Base-by-base conservation (phyloP, 2,797 vertebrate genomes). In the Acipenser transmontanus region DNA sequence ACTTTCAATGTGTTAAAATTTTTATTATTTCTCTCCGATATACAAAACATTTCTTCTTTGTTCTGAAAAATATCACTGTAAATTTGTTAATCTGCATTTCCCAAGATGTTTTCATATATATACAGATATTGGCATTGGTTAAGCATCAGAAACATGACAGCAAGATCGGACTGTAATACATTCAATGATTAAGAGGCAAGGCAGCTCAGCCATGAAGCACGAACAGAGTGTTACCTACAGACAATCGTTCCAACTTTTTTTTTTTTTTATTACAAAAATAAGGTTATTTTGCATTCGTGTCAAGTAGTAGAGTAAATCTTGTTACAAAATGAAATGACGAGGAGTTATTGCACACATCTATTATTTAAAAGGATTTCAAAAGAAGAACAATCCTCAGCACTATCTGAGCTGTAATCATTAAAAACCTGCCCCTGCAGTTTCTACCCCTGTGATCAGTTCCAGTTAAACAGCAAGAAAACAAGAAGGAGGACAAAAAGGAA, bases 251-350 rank as follows among this genome's bases (percentile, higher is more conserved):
- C 34, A 3, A 3, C 4, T 34, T 34, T 4, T 76, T 78, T 83
- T 80, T 78, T 75, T 66, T 83, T 84, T 84, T 74, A 84, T 84
- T 85, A 84, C 64, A 87, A 85, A 89, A 88, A 87, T 86, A 87
- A 79, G 72, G 80, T 84, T 81, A 86, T 85, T 78, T 81, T 62
- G 73, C 82, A 76, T 82, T 81, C 76, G 77, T 66, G 72, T 81
- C 67, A 73, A 74, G 71, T 76, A 78, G 77, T 80, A 70, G 64
- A 82, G 82, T 77, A 76, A 80, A 82, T 62, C 61, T 76, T 69
- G 73, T 85, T 86, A 86, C 68, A 82, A 34, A 83, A 69, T 78
- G 77, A 84, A 83, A 84, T 81, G 78, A 81, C 80, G 64, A 69
- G 78, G 74, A 59, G 69, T 89, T 89, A 88, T 89, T 88, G 85